These are phyloP conservation scores for Holothuria glaberrima DNA, from an alignment of 35 echinoderm and acorn worm genomes.

Conservation along the genomic window DNA sequence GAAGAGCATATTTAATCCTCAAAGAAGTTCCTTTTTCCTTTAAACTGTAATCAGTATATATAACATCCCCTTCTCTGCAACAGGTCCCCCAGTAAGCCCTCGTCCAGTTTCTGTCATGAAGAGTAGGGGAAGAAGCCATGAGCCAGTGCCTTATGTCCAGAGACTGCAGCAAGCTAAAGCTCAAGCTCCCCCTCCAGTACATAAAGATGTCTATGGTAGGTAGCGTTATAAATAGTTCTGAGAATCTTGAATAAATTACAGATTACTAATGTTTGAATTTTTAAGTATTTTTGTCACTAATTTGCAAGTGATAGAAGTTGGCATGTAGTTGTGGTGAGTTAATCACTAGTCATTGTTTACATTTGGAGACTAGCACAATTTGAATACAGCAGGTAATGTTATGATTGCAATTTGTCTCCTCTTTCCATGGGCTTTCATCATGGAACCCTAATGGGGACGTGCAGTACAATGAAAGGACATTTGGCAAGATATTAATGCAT, in stretches of 20 bases:
- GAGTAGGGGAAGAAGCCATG: constrained; percentile 19
- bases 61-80: too few relatives aligned
- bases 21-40: too few relatives aligned
- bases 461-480: neutral
- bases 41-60: too few relatives aligned
- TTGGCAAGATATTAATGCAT: too few relatives aligned
- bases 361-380: too few relatives aligned
- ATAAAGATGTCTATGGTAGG: constrained; percentile 85
- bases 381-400: too few relatives aligned
- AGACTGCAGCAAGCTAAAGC: constrained; percentile 70
- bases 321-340: neutral
- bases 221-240: neutral
- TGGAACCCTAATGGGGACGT: too few relatives aligned
- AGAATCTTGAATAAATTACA: too few relatives aligned
- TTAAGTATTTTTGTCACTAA: neutral
- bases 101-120: constrained; percentile 62
- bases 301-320: neutral
- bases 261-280: too few relatives aligned
- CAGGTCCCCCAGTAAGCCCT: constrained; percentile 51
- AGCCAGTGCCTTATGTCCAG: constrained; percentile 46
- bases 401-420: too few relatives aligned
- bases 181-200: constrained; percentile 11
- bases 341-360: neutral
- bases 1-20: too few relatives aligned
- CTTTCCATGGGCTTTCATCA: too few relatives aligned